phyloP scores from a whole-genome alignment of 1,140 invertebrate genomes.

The Ostrea denselamellosa region DNA sequence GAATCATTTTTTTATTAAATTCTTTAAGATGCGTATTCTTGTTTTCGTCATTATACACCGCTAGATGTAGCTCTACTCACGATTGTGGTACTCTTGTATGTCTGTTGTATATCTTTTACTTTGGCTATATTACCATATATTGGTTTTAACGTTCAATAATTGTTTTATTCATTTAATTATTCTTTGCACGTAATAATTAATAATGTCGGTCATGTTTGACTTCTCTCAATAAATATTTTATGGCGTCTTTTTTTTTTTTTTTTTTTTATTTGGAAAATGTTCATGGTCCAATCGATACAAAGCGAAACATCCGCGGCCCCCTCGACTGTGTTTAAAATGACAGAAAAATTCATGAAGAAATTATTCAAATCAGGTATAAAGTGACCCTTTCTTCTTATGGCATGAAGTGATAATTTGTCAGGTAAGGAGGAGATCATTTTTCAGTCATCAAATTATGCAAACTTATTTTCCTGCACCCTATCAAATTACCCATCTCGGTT shows the following conservation, averaged over 20 bases:
- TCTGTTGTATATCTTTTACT: no score
- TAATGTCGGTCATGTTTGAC: not conserved
- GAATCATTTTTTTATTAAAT: no score
- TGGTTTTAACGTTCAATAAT: no score
- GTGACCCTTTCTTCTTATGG: slow-evolving; percentile 25
- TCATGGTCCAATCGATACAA: not conserved
- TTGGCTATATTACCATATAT: no score
- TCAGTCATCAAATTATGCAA: slow-evolving; percentile 32
- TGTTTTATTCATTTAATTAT: no score
- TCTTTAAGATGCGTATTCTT: no score
- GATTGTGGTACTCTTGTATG: no score
- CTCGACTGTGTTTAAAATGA: not conserved
- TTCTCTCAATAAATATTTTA: not conserved
- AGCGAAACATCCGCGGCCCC: not conserved
- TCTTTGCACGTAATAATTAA: no score
- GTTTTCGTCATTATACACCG: no score
- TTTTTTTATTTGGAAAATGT: not conserved
- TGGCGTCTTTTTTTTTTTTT: not conserved
- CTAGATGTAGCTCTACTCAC: no score
- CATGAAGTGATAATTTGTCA: slow-evolving; percentile 30
- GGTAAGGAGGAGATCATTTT: slow-evolving; percentile 4
- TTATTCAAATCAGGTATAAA: slow-evolving; percentile 26
- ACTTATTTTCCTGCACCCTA: slow-evolving; percentile 12
- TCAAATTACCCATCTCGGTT: slow-evolving; percentile 26
- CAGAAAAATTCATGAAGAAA: slow-evolving; percentile 11